Percentiles rank a stretch among this genome's conserved stretches.
Evolutionary conservation across 2,113 vertebrate species (phyloP).

Genomic region (Proterorhinus semilunaris): DNA sequence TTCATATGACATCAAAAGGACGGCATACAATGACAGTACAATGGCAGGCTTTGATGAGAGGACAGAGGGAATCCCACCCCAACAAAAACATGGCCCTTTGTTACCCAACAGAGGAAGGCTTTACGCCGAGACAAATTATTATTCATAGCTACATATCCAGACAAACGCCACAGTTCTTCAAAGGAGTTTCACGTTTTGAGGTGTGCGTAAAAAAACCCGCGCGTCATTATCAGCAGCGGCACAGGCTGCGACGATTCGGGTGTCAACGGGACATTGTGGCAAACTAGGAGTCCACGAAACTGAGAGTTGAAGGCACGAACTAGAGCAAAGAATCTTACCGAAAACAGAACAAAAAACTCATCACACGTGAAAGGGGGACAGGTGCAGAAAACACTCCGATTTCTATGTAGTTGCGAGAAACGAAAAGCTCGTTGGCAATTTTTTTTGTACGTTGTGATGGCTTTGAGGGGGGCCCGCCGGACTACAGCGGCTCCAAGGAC

Average conservation of each 20-base stretch:
- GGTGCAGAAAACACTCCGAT: no score
- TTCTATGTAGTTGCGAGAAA: no score
- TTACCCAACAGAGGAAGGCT: constrained; percentile 24
- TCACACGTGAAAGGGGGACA: no score
- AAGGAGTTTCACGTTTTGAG: constrained; percentile 39
- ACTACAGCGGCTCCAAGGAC: no score
- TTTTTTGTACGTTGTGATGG: no score
- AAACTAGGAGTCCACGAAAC: constrained; percentile 34
- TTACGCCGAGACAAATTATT: constrained; percentile 21
- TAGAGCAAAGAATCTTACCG: no score
- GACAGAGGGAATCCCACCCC: constrained; percentile 14
- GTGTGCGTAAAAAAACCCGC: background rate
- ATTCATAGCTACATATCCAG: constrained; percentile 28
- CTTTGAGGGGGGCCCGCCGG: no score
- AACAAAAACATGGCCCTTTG: constrained; percentile 19
- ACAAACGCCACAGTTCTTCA: constrained; percentile 30
- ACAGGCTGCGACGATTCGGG: constrained; percentile 32
- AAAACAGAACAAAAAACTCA: no score
- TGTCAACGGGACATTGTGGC: constrained; percentile 34
- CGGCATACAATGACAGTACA: constrained; percentile 11
- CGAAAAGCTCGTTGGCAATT: no score
- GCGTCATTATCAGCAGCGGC: constrained; percentile 41
- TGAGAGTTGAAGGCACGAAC: constrained; percentile 23
- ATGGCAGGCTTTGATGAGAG: constrained; percentile 12
- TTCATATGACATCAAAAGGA: constrained; percentile 18